phyloP scores from a whole-genome alignment of 2,797 vertebrate species.

The Pristis pectinata region DNA sequence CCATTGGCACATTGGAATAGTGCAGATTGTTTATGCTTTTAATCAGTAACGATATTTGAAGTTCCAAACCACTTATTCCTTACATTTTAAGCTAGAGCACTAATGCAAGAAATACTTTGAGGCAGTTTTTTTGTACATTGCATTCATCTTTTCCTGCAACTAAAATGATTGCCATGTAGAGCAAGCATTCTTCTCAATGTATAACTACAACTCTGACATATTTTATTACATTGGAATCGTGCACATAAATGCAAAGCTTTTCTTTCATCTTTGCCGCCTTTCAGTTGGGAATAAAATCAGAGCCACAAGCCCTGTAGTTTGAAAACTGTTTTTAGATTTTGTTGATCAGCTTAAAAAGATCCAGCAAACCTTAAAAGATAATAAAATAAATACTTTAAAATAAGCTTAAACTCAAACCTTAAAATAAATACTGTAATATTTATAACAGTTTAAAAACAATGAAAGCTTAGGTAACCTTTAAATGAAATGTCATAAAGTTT shows the following conservation, averaged over 20 bases:
- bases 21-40: too few relatives aligned
- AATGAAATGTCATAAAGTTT: constrained; percentile 24
- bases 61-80: neutral
- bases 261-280: neutral
- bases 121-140: neutral
- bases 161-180: neutral
- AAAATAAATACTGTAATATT: neutral
- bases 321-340: neutral
- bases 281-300: constrained; percentile 10
- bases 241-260: neutral
- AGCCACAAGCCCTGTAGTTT: neutral
- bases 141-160: neutral
- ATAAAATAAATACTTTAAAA: too few relatives aligned
- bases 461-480: constrained; percentile 1
- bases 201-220: neutral
- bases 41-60: neutral
- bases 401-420: too few relatives aligned
- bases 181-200: neutral
- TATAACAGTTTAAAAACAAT: neutral
- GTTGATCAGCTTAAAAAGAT: neutral
- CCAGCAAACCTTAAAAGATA: neutral
- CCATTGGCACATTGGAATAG: too few relatives aligned
- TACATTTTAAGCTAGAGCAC: neutral
- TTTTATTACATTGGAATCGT: neutral
- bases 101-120: neutral